A percentile compares a stretch with the other conserved stretches of the same genome.
Conservation (phyloP, 1,140 invertebrate genomes). For the Ericerus pela region DNA sequence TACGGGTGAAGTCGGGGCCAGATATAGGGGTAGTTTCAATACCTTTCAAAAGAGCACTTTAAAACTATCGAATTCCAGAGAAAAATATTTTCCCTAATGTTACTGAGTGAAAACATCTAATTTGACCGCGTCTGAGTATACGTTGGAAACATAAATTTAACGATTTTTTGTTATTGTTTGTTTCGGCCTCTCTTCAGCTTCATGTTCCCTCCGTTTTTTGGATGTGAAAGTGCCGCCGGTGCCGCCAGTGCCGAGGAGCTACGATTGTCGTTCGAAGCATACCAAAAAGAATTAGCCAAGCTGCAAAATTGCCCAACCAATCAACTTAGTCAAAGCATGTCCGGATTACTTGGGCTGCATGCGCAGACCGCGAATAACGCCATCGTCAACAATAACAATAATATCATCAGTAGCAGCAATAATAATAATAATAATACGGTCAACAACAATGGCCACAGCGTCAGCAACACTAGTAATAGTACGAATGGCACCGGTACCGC, state of each 20-base stretch:
- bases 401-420: too few species aligned
- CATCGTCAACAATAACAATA: slow-evolving; percentile 14
- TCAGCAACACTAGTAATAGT: too few species aligned
- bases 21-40: too few species aligned
- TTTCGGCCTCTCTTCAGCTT: too few species aligned
- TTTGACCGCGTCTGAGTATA: too few species aligned
- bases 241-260: slow-evolving; percentile 66
- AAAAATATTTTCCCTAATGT: neutral
- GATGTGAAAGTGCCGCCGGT: slow-evolving; percentile 32
- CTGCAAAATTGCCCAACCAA: slow-evolving; percentile 30
- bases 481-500: too few species aligned
- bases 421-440: slow-evolving; percentile 15
- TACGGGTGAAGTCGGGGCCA: too few species aligned
- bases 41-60: too few species aligned
- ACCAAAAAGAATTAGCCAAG: slow-evolving; percentile 77
- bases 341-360: slow-evolving; percentile 16
- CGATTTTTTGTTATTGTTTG: too few species aligned
- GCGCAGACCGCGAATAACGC: slow-evolving; percentile 10
- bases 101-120: too few species aligned
- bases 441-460: slow-evolving; percentile 42
- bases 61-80: too few species aligned
- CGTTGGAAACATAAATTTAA: too few species aligned
- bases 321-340: slow-evolving; percentile 10
- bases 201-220: slow-evolving; percentile 67
- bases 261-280: slow-evolving; percentile 75